phyloP scores from a whole-genome alignment of 2,113 vertebrate genomes.

The Rhinolophus ferrumequinum region DNA sequence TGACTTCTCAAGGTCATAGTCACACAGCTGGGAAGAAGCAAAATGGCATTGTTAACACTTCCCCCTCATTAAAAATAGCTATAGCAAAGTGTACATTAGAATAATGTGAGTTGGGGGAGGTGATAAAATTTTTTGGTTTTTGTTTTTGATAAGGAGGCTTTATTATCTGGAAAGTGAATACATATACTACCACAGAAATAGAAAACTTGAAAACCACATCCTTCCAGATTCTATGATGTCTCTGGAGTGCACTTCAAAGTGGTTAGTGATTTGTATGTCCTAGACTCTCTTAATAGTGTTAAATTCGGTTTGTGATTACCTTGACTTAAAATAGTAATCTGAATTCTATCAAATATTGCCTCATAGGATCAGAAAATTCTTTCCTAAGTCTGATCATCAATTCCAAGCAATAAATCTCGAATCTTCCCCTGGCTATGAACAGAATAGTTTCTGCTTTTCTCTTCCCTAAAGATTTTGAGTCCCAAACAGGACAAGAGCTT shows the following conservation, averaged over 20 bases:
- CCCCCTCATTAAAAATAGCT: background rate
- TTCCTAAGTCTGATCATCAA: background rate
- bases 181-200: background rate
- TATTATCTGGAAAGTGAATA: constrained; percentile 49
- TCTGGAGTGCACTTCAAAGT: constrained; percentile 49
- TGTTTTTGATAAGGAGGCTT: constrained; percentile 4
- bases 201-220: constrained; percentile 16
- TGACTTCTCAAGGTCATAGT: constrained; percentile 41
- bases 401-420: constrained; percentile 30
- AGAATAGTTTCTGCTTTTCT: constrained; percentile 17
- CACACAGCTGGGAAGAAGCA: constrained; percentile 27
- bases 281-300: constrained; percentile 28
- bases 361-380: constrained; percentile 42
- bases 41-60: background rate
- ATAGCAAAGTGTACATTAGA: background rate
- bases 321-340: constrained; percentile 35
- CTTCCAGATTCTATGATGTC: constrained; percentile 47
- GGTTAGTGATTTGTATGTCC: constrained; percentile 58
- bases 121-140: constrained; percentile 1
- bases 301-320: constrained; percentile 44
- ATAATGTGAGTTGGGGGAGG: background rate
- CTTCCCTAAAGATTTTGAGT: background rate
- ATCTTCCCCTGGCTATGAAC: background rate
- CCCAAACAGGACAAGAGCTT: background rate
- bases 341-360: constrained; percentile 16